Percentiles rank a stretch among this genome's conserved stretches.
Conservation (phyloP, 2,888 invertebrate species). For the Lepidocyrtinus sp. region DNA sequence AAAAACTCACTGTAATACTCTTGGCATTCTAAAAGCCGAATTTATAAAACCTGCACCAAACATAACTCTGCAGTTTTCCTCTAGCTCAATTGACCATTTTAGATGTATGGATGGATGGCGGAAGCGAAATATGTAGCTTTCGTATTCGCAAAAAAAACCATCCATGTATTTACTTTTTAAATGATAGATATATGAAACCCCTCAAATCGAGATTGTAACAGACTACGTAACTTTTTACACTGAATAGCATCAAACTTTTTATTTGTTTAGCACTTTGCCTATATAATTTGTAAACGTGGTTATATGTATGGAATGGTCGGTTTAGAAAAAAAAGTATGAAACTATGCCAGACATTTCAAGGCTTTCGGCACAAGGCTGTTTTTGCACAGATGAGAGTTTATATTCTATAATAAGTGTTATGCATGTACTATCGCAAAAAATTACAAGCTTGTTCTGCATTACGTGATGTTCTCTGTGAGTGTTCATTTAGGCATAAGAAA, state of each 20-base stretch:
- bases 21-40: too few relatives aligned
- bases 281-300: constrained; percentile 23
- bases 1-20: too few relatives aligned
- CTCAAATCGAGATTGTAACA: too few relatives aligned
- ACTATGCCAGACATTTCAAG: constrained; percentile 68
- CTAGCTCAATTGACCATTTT: too few relatives aligned
- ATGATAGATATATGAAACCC: too few relatives aligned
- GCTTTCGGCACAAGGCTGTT: constrained; percentile 67
- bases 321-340: constrained; percentile 37
- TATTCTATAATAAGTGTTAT: background rate
- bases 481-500: background rate
- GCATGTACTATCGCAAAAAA: constrained; percentile 1
- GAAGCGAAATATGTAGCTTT: background rate
- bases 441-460: constrained; percentile 9
- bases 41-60: too few relatives aligned
- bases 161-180: constrained; percentile 1
- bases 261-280: constrained; percentile 5
- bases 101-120: constrained; percentile 1
- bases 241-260: constrained; percentile 8
- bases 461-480: background rate
- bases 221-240: background rate
- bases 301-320: background rate
- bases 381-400: constrained; percentile 26
- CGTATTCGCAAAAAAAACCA: too few relatives aligned
- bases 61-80: too few relatives aligned